Conservation (phyloP, 2,113 vertebrate genomes). For the Anarrhichthys ocellatus region DNA sequence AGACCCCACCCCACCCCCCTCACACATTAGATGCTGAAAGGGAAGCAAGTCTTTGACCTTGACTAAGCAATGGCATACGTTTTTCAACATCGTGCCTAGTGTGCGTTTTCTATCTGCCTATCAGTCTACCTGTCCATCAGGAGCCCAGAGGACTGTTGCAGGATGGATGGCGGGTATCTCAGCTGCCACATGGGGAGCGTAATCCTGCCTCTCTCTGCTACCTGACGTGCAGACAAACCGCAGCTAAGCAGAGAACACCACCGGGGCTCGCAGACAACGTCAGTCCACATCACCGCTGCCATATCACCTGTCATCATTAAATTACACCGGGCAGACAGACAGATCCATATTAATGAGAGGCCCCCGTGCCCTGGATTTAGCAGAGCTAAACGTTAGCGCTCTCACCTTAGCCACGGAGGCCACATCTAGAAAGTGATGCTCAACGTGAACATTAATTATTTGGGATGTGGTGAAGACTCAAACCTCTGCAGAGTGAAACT, state of each 20-base stretch:
- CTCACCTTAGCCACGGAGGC: conserved; percentile 25
- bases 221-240: conserved; percentile 60
- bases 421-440: conserved; percentile 42
- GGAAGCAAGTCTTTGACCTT: conserved; percentile 49
- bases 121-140: conserved; percentile 58
- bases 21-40: neutral
- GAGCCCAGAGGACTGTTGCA: conserved; percentile 31
- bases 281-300: conserved; percentile 54
- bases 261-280: conserved; percentile 58
- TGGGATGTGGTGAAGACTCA: conserved; percentile 34
- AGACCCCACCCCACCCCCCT: neutral
- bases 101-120: conserved; percentile 56
- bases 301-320: conserved; percentile 79
- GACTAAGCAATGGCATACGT: conserved; percentile 33
- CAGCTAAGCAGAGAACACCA: conserved; percentile 56
- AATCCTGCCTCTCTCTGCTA: conserved; percentile 49
- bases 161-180: conserved; percentile 64
- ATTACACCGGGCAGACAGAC: conserved; percentile 67
- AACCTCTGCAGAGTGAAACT: conserved; percentile 32
- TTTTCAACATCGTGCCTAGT: conserved; percentile 11
- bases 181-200: conserved; percentile 60
- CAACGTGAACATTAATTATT: conserved; percentile 56
- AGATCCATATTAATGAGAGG: conserved; percentile 73
- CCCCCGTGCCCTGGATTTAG: conserved; percentile 38
- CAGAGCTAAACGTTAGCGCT: conserved; percentile 52